Conservation (phyloP, 2,888 invertebrate species). For the Plebejus anna region DNA sequence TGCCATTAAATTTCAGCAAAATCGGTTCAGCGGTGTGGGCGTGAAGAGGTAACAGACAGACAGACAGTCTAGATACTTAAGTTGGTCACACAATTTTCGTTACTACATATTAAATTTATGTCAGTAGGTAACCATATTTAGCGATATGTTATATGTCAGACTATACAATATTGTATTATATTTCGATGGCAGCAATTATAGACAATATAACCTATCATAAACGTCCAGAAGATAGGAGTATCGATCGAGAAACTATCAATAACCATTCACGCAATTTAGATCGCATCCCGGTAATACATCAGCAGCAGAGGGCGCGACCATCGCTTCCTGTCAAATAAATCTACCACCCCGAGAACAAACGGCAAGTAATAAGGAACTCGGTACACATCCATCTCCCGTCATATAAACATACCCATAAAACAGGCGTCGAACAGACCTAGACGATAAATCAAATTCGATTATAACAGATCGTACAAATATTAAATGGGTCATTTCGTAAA, state of each 20-base stretch:
- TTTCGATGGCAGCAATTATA: neutral
- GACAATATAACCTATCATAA: neutral
- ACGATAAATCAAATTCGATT: slow-evolving; percentile 64
- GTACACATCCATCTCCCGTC: slow-evolving; percentile 69
- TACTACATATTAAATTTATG: neutral
- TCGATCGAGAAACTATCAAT: slow-evolving; percentile 20
- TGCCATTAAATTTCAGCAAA: too few relatives aligned
- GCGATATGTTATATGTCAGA: too few relatives aligned
- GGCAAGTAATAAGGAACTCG: slow-evolving; percentile 67
- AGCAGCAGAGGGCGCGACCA: slow-evolving; percentile 50
- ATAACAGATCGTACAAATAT: slow-evolving; percentile 48
- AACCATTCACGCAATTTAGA: slow-evolving; percentile 19
- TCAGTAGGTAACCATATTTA: too few relatives aligned
- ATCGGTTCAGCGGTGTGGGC: too few relatives aligned
- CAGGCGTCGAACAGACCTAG: slow-evolving; percentile 40
- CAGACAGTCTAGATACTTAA: neutral
- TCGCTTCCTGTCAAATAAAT: slow-evolving; percentile 75
- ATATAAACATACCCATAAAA: slow-evolving; percentile 43
- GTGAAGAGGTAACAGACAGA: too few relatives aligned
- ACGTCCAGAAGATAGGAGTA: neutral
- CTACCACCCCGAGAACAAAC: slow-evolving; percentile 56
- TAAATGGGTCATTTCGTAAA: slow-evolving; percentile 54
- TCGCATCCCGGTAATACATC: slow-evolving; percentile 22
- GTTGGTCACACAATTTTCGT: neutral
- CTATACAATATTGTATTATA: too few relatives aligned